These are phyloP conservation scores for Bagarius yarrelli DNA, from an alignment of 2,113 vertebrate genomes.

Conservation along the genomic window DNA sequence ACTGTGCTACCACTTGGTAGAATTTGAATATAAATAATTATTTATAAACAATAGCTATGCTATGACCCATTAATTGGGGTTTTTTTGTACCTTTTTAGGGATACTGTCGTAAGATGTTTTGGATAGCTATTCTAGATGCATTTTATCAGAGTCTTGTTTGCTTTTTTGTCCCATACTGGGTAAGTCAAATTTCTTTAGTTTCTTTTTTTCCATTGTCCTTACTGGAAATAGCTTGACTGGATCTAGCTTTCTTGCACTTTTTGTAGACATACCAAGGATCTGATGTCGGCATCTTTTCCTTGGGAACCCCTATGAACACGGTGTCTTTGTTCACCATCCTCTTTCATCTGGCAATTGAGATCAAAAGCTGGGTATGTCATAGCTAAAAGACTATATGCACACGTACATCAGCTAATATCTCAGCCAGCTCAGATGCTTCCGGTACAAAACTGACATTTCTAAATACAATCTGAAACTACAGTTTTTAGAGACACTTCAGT, in stretches of 20 bases:
- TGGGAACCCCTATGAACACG: constrained; percentile 88
- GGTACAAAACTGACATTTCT: no score
- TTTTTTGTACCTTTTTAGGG: constrained; percentile 67
- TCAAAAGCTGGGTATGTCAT: constrained; percentile 87
- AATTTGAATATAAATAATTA: no score
- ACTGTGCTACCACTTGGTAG: no score
- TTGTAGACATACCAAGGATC: constrained; percentile 79
- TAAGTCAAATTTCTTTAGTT: constrained; percentile 65
- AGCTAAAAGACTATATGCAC: background rate
- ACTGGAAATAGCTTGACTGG: background rate
- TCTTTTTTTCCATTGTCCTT: background rate
- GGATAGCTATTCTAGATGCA: constrained; percentile 83
- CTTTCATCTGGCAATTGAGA: constrained; percentile 89
- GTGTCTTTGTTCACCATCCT: constrained; percentile 85
- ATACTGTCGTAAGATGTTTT: constrained; percentile 80
- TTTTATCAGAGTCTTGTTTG: constrained; percentile 92
- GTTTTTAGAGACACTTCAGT: no score
- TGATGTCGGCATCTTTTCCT: constrained; percentile 83
- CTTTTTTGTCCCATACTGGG: constrained; percentile 90
- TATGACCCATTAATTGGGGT: background rate
- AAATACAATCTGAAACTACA: no score
- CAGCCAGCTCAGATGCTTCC: no score
- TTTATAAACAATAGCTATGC: background rate
- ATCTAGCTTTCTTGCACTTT: constrained; percentile 36
- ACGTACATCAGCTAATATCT: no score